Evolutionary conservation across 2,888 invertebrate species (phyloP), one percentile per base, ranked within the genome.

Genomic region (Camponotus fellah): DNA sequence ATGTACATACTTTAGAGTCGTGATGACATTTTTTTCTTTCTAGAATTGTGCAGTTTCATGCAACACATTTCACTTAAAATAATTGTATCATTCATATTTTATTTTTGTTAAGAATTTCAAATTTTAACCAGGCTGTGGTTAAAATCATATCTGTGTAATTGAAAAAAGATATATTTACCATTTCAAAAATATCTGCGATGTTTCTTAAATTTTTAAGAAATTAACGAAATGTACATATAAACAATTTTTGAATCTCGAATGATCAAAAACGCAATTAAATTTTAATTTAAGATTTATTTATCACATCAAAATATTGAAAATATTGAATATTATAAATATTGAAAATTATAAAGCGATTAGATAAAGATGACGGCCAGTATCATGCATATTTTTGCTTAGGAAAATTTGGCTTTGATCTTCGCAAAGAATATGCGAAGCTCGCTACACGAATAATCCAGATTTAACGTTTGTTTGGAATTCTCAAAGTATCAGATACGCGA

Each of bases 1-100:
- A 75, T 90, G 85, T 85, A 87, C 60, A 86, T 85, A 87, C 32
- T 26, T 82, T 84, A 77, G 65, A 60, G 58, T 84, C 65, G 81
- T 83, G 80, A 81, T 17, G 60, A 58, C 34, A 14, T 56, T 56
- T 76, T 9, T 49, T 66, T 64, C 32, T 58, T 26, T 9, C 14
- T 3, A 76, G 3, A 12, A 6, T 76, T 62, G 12, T 74, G n/a
- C 43, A 46, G 43, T 74, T 60, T 46, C 12, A 12, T 40, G 60
- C n/a, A 60, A 74, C 32, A 12, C n/a, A 32, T 53, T 53, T n/a
- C 17, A 49, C 17, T 53, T n/a, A 17, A n/a, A 8, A n/a, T 49
- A 53, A 53, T n/a, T 53, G 53, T 53, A n/a, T 53, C n/a, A 49
- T 49, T 26, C 26, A 5, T 10, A 49, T 6, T 17, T 49, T 49